Conservation (phyloP, 2,797 vertebrate species). For the Galago senegalensis region DNA sequence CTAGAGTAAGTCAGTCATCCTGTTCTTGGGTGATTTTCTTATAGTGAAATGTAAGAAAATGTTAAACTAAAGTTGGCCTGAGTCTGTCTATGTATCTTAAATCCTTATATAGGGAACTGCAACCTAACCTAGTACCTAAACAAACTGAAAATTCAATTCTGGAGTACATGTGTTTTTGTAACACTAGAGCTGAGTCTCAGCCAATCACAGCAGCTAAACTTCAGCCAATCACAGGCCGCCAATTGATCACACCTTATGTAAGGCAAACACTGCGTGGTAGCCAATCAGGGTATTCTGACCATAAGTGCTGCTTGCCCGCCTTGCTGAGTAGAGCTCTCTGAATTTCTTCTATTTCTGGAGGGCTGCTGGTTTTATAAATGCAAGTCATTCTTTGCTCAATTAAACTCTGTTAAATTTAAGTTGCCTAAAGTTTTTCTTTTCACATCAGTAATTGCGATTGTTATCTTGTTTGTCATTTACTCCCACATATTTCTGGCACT, state of each 20-base stretch:
- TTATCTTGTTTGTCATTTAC: conserved; percentile 2
- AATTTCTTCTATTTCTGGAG: not conserved
- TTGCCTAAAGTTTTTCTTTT: not conserved
- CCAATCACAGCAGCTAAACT: not conserved
- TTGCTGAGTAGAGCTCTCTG: not conserved
- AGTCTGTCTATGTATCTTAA: not conserved
- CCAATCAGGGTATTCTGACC: not conserved
- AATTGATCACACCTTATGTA: not conserved
- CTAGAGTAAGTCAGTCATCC: not conserved
- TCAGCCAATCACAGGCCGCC: not conserved
- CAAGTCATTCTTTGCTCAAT: not conserved
- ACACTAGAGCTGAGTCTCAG: not conserved
- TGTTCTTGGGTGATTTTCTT: not conserved
- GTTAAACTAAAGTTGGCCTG: not conserved
- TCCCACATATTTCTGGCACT: not conserved
- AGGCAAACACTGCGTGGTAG: not conserved
- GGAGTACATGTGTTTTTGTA: not conserved
- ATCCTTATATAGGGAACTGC: not conserved
- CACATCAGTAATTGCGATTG: not conserved
- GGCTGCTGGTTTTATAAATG: not conserved
- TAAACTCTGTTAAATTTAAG: not conserved
- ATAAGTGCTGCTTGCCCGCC: not conserved
- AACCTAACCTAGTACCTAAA: not conserved
- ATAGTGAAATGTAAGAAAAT: not conserved
- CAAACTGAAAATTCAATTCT: not conserved